Base-by-base conservation (phyloP, 2,797 vertebrate genomes). In the Alcedo atthis region DNA sequence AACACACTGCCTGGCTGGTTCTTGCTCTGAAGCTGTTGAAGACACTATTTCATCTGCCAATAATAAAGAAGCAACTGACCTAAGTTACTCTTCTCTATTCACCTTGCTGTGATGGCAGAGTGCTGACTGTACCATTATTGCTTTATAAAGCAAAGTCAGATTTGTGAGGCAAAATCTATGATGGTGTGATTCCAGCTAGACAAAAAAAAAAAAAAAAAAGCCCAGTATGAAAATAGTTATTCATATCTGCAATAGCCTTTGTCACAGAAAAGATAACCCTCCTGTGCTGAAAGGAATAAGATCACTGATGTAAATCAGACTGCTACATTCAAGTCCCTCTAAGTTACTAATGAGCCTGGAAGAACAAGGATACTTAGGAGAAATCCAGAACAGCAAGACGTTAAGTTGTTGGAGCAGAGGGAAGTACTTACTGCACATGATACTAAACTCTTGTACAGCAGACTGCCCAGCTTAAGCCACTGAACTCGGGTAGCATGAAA, bases 201-300 rank as follows among this genome's bases (percentile, higher is more conserved):
- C 84, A 30, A 85, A 92, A 94, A 89, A 28, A 48, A 45, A 28
- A 48, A 45, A 66, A 68, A 70, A 90, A 92, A 94, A 78, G 66
- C 92, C 90, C 85, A 94, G 92, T 92, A 93, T 95, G 94, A 93
- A 96, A 96, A 96, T 95, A 93, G 92, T 83, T 92, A 96, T 95
- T 96, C 94, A 95, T 87, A 95, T 83, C 92, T 89, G 63, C 9
- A 54, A 94, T 93, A 95, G 89, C 91, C 87, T 95, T 95, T 95
- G 92, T 93, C 76, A 74, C 88, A 95, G 90, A 92, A 92, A 81
- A 93, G 90, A 94, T 91, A 95, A 95, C 91, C 94, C 90, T 94
- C 94, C 94, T 91, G 94, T 91, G 93, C 89, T 95, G 89, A 95
- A 95, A 95, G 92, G 92, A 95, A 70, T 92, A 45, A 95, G 92